These are phyloP conservation scores for Leucopternis melanops DNA, from an alignment of 2,113 vertebrate species.

Conservation along the genomic window DNA sequence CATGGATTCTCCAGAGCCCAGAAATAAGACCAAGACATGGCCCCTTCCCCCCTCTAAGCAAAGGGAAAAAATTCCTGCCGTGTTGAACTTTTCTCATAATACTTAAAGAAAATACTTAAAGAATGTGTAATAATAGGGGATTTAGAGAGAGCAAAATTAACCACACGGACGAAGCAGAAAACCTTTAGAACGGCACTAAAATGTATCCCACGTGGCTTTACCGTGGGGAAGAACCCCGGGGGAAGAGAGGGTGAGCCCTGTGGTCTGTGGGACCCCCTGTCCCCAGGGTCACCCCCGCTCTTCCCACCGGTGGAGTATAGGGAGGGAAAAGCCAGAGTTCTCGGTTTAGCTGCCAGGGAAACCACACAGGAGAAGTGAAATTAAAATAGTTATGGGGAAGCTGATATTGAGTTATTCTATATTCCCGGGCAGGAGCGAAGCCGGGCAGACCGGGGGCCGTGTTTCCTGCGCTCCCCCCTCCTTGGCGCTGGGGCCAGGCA, in stretches of 20 bases:
- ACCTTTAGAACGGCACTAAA: not conserved
- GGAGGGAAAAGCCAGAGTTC: not conserved
- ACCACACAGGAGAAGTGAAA: not conserved
- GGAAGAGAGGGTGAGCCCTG: not conserved
- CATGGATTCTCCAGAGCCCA: not conserved
- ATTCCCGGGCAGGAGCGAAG: not conserved
- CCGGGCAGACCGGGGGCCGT: not conserved
- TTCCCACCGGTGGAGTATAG: not conserved
- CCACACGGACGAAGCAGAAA: not conserved
- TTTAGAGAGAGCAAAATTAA: not conserved
- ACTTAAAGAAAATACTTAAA: slow-evolving; percentile 50
- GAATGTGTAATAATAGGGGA: slow-evolving; percentile 42
- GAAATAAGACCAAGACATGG: not conserved
- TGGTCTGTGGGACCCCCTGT: not conserved
- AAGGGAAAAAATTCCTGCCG: not conserved
- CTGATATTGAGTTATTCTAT: not conserved
- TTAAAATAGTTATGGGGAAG: not conserved
- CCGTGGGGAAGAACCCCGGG: not conserved
- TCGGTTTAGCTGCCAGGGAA: not conserved
- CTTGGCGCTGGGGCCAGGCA: not conserved
- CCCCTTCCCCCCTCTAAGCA: not conserved
- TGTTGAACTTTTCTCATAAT: not conserved
- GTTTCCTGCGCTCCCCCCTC: not conserved
- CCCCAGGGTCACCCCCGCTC: not conserved
- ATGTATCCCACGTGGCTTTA: rapidly evolving